Evolutionary conservation across 1,140 invertebrate species (phyloP), one percentile per base, ranked within the genome.

Genomic region (Cherax destructor): DNA sequence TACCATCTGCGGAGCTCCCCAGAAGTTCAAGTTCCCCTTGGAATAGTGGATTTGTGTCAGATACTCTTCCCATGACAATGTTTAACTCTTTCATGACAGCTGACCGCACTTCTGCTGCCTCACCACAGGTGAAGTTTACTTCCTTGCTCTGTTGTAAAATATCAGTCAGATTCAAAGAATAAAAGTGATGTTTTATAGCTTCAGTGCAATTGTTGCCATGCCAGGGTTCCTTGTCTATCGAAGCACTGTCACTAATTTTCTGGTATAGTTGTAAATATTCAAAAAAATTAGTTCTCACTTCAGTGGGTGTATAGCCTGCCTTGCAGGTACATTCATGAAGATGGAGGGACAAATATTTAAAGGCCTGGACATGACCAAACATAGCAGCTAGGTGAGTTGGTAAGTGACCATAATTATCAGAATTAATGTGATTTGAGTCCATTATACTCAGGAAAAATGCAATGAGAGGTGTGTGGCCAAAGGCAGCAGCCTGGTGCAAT

Each of bases 351-450:
- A 77, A 30, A 59, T 74, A 65, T 76, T 78, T 11, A 52, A 77
- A 76, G 21, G 84, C 52, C 24, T 76, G 11, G 13, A 59, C 41
- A 30, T 86, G 84, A n/a, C 84, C 72, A 77, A 86, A 86, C 84
- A 86, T 77, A 18, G 84, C 84, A 30, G 84, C 84, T n/a, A 86
- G 52, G n/a, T 77, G 72, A 4, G 52, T 41, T 16, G 84, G 49
- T 7, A 49, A 52, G 10, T 56, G 74, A 56, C 41, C 30, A 21
- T 61, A 83, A 30, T 47, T 65, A 65, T 83, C 81, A 13, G n/a
- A 4, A 30, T 21, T 18, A 2, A 61, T 11, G 5, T 16, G 59
- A 21, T 21, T 52, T 7, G 56, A 10, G 56, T 65, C 24, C 10
- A 65, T 16, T 6, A 47, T 65, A 7, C 11, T 11, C 5, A 83